phyloP scores from a whole-genome alignment of 2,113 vertebrate genomes.

The Cygnus atratus region DNA sequence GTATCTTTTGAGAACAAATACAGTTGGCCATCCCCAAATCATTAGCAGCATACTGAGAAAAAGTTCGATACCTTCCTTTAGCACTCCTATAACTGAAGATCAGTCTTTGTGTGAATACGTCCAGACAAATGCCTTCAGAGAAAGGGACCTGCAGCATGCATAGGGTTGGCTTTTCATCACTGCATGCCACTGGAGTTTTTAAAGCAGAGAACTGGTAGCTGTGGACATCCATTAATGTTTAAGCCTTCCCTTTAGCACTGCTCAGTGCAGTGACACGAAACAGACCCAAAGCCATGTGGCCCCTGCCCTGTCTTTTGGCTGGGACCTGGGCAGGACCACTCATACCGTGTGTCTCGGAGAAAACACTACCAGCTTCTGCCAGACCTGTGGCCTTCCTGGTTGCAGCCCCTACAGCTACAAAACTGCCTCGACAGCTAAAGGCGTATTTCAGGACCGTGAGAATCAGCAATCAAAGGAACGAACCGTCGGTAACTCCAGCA shows the following conservation, averaged over 20 bases:
- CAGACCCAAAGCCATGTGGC: not conserved
- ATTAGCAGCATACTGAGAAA: not conserved
- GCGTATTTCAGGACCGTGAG: not conserved
- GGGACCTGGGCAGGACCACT: not conserved
- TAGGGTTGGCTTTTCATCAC: not conserved
- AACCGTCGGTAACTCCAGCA: not conserved
- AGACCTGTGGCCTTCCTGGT: not conserved
- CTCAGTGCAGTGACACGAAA: not conserved
- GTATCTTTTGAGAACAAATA: not conserved
- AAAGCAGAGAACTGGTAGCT: not conserved
- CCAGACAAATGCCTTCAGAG: not conserved
- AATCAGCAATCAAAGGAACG: not conserved
- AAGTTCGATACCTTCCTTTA: not conserved
- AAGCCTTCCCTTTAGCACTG: not conserved
- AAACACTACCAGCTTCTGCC: not conserved
- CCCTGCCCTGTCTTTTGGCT: not conserved
- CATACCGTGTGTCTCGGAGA: accelerated
- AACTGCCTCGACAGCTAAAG: not conserved
- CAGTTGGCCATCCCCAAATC: not conserved
- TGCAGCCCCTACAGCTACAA: not conserved
- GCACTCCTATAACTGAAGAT: not conserved
- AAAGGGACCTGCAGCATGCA: accelerated
- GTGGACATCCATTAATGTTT: not conserved
- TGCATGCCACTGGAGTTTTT: not conserved
- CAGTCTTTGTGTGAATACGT: not conserved